Evolutionary conservation across 2,113 vertebrate species (phyloP).

Genomic region (Nematolebias whitei): DNA sequence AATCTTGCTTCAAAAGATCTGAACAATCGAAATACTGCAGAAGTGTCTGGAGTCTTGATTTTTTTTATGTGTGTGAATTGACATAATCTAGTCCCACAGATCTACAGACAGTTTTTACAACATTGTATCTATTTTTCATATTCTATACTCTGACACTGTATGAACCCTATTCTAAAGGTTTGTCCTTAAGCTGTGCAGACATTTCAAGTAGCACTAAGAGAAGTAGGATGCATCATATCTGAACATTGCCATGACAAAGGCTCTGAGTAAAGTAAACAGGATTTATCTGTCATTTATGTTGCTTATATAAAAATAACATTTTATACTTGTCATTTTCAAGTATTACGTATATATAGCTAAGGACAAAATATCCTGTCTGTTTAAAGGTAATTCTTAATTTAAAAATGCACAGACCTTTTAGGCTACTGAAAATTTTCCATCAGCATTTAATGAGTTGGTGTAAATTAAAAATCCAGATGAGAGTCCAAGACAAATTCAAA

Average conservation of each 20-base stretch:
- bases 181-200: not conserved
- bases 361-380: not conserved
- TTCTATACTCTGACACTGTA: not conserved
- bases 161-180: not conserved
- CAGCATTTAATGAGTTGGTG: not conserved
- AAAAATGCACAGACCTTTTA: not conserved
- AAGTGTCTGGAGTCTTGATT: not conserved
- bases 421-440: not conserved
- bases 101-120: too few species aligned
- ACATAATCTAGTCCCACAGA: not conserved
- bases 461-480: slow-evolving; percentile 9
- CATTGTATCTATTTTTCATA: too few species aligned
- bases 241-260: not conserved
- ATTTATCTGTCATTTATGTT: not conserved
- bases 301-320: not conserved
- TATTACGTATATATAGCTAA: not conserved
- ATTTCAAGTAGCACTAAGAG: not conserved
- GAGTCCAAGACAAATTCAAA: slow-evolving; percentile 3
- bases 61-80: not conserved
- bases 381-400: not conserved
- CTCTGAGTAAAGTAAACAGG: not conserved
- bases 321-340: too few species aligned
- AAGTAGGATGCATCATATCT: not conserved
- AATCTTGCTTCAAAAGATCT: not conserved
- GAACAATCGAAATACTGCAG: not conserved